phyloP scores from a whole-genome alignment of 2,113 vertebrate species.

The Zonotrichia leucophrys region DNA sequence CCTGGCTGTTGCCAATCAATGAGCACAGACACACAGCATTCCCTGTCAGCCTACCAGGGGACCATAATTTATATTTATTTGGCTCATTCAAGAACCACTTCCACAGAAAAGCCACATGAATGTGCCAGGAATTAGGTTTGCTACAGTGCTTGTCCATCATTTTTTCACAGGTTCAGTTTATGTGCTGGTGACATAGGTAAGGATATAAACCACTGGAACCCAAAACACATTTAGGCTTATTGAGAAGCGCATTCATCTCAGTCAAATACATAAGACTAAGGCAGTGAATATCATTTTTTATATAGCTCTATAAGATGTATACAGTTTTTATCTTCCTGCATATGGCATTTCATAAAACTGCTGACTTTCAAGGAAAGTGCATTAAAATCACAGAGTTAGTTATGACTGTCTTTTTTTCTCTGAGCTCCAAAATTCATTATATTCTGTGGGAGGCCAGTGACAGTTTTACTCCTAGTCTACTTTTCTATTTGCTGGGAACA shows the following conservation, averaged over 20 bases:
- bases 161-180: not conserved
- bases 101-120: not conserved
- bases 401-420: not conserved
- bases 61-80: not conserved
- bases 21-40: fast-evolving
- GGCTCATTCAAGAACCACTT: not conserved
- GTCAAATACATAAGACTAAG: not conserved
- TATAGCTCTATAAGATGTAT: not conserved
- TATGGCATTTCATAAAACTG: not conserved
- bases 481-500: conserved; percentile 37
- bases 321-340: not conserved
- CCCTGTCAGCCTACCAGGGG: fast-evolving
- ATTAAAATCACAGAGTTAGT: conserved; percentile 9
- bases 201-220: not conserved
- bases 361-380: conserved; percentile 30
- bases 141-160: not conserved
- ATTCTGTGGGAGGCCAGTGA: conserved; percentile 24
- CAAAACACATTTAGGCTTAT: not conserved
- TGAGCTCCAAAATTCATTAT: not conserved
- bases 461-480: not conserved
- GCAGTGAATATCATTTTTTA: not conserved
- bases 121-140: not conserved
- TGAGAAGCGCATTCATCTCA: not conserved
- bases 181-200: not conserved
- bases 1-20: not conserved